These are phyloP conservation scores for Lithophane semibrunnea DNA, from an alignment of 2,888 invertebrate species.

Conservation along the genomic window DNA sequence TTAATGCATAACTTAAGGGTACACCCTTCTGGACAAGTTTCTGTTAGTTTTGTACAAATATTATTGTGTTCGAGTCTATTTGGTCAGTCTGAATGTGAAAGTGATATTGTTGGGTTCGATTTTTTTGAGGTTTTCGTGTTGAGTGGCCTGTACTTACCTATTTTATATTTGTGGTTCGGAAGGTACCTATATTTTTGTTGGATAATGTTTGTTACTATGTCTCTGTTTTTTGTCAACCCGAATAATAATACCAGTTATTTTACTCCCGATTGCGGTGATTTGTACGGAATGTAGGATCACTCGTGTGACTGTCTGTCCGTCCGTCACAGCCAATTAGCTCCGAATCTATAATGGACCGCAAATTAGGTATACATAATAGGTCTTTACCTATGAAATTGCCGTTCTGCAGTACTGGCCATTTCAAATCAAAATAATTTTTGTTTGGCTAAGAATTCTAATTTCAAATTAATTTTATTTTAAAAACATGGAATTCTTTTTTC, in stretches of 20 bases:
- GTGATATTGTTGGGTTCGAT: conserved; percentile 70
- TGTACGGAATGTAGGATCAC: background rate
- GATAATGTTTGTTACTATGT: background rate
- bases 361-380: background rate
- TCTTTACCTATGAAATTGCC: no score
- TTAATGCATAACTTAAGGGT: conserved; percentile 74
- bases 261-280: no score
- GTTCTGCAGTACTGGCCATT: no score
- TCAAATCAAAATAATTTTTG: no score
- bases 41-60: conserved; percentile 73
- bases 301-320: background rate
- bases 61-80: conserved; percentile 71
- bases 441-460: no score
- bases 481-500: no score
- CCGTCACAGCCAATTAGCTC: background rate
- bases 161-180: conserved; percentile 1
- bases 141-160: conserved; percentile 11
- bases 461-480: no score
- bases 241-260: no score
- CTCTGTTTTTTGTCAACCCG: background rate
- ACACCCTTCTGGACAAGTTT: conserved; percentile 66
- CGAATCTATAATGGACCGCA: background rate
- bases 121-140: conserved; percentile 53
- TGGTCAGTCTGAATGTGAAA: conserved; percentile 72
- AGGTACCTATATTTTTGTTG: background rate